Evolutionary conservation across 2,113 vertebrate genomes (phyloP).

Genomic region (Eretmochelys imbricata): DNA sequence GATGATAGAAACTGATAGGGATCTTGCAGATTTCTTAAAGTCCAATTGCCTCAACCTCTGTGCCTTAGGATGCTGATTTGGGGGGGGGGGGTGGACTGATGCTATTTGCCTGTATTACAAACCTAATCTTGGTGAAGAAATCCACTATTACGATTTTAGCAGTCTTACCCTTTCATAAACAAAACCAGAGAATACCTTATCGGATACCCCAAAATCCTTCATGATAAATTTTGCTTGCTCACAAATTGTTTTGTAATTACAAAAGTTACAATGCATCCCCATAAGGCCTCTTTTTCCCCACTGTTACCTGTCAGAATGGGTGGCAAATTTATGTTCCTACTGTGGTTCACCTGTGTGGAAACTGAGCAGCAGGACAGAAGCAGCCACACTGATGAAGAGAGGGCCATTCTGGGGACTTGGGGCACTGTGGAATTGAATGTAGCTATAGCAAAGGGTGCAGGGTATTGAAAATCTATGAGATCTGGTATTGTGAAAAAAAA

Average conservation of each 20-base stretch:
- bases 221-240: not conserved
- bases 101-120: not conserved
- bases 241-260: not conserved
- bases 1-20: not conserved
- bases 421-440: not conserved
- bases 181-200: not conserved
- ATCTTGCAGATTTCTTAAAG: not conserved
- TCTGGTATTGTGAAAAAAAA: not conserved
- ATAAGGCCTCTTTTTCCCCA: not conserved
- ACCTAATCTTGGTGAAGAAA: not conserved
- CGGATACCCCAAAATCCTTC: not conserved
- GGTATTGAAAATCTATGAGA: not conserved
- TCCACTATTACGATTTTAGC: not conserved
- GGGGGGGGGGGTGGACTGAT: not conserved
- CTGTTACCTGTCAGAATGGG: not conserved
- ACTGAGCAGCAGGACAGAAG: not conserved
- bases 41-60: not conserved
- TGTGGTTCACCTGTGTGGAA: constrained; percentile 3
- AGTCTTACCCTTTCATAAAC: not conserved
- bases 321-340: not conserved
- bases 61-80: not conserved
- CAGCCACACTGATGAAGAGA: not conserved
- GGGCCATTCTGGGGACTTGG: fast-evolving
- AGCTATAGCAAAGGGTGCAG: not conserved
- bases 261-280: not conserved